Evolutionary conservation across 2,888 invertebrate species (phyloP).

Genomic region (Hirtodrosophila confusa): DNA sequence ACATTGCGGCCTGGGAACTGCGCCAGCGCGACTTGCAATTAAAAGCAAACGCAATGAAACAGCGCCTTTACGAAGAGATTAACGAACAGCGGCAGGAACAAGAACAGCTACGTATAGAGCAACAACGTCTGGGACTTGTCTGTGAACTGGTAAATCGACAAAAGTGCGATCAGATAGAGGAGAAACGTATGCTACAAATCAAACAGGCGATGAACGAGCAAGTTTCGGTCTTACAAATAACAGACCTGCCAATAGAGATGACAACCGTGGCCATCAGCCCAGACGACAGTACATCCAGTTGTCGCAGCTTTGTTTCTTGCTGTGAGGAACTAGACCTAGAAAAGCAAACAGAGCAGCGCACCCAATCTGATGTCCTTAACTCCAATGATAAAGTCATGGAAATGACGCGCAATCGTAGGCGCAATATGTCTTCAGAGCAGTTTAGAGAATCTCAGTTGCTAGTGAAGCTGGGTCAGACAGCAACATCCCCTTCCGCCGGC

Average conservation of each 20-base stretch:
- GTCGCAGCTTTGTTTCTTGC: conserved; percentile 54
- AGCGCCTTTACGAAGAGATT: conserved; percentile 71
- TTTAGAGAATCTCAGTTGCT: conserved; percentile 39
- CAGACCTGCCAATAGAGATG: not conserved
- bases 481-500: not conserved
- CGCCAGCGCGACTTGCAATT: conserved; percentile 61
- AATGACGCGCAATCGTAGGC: conserved; percentile 69
- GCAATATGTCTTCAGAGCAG: conserved; percentile 49
- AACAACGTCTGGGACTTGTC: conserved; percentile 73
- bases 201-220: conserved; percentile 43
- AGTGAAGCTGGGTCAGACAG: conserved; percentile 10
- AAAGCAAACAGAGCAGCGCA: conserved; percentile 44
- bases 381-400: conserved; percentile 71
- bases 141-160: conserved; percentile 70
- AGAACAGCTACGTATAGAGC: conserved; percentile 75
- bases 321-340: conserved; percentile 25
- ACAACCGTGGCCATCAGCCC: conserved; percentile 33
- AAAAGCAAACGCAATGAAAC: conserved; percentile 66
- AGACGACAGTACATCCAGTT: conserved; percentile 48
- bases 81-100: conserved; percentile 71
- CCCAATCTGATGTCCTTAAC: conserved; percentile 77
- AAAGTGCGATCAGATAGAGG: conserved; percentile 73
- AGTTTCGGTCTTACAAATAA: conserved; percentile 28
- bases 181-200: conserved; percentile 64
- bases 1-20: conserved; percentile 78